A percentile compares a stretch with the other conserved stretches of the same genome.
Conservation (phyloP, 2,888 invertebrate species). For the Hemistola chrysoprasaria region DNA sequence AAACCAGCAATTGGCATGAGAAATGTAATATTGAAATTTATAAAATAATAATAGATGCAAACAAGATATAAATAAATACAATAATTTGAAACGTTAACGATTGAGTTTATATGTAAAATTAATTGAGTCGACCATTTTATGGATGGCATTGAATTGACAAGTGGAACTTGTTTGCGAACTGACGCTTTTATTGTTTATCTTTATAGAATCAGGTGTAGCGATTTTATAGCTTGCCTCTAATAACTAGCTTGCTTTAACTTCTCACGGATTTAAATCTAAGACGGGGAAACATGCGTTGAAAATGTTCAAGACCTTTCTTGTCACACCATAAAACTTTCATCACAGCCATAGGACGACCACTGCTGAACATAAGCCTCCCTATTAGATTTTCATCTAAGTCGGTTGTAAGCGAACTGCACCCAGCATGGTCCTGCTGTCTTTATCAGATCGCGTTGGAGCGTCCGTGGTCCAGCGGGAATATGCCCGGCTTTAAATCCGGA, state of each 20-base stretch:
- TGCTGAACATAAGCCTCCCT: no score
- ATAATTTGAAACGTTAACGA: constrained; percentile 44
- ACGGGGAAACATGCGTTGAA: no score
- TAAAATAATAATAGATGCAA: constrained; percentile 32
- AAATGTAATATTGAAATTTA: constrained; percentile 32
- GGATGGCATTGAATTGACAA: constrained; percentile 12
- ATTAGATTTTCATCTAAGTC: no score
- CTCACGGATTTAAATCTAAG: no score
- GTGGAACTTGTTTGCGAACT: constrained; percentile 9
- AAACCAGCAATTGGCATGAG: constrained; percentile 15
- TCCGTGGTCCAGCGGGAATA: no score
- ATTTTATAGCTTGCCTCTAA: constrained; percentile 6
- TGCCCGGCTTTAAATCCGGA: no score
- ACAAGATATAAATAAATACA: constrained; percentile 44
- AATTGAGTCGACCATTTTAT: constrained; percentile 42
- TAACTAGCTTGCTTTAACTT: not conserved
- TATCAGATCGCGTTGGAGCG: no score
- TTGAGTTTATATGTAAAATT: constrained; percentile 38
- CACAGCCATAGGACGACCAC: no score
- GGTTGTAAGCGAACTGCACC: no score
- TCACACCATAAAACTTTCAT: no score
- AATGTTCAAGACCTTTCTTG: no score
- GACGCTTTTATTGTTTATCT: constrained; percentile 13
- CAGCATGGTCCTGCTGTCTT: no score
- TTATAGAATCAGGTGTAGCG: constrained; percentile 9